Evolutionary conservation across 1,140 invertebrate species (phyloP).

Genomic region (Whitmania pigra): DNA sequence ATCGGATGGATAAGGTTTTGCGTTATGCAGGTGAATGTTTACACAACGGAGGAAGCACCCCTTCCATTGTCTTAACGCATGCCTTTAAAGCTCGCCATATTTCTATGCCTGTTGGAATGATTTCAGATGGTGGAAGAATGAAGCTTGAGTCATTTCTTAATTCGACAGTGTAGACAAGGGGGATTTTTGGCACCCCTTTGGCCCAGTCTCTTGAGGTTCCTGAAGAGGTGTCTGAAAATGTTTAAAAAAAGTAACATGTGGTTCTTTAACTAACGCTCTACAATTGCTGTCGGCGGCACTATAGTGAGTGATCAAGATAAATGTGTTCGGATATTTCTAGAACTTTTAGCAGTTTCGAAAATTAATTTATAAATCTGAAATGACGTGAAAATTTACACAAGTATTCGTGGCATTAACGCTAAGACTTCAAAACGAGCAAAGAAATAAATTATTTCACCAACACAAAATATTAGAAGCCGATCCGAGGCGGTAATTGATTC

Average conservation of each 20-base stretch:
- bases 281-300: no score
- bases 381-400: not conserved
- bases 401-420: not conserved
- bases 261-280: no score
- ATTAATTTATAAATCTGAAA: not conserved
- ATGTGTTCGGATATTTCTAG: not conserved
- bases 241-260: no score
- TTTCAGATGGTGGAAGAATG: slow-evolving; percentile 46
- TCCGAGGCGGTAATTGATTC: slow-evolving; percentile 15
- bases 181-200: slow-evolving; percentile 21
- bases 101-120: slow-evolving; percentile 58
- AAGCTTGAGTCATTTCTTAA: slow-evolving; percentile 41
- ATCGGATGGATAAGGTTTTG: no score
- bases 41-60: slow-evolving; percentile 41
- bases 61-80: slow-evolving; percentile 40
- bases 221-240: slow-evolving; percentile 33
- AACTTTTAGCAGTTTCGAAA: not conserved
- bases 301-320: no score
- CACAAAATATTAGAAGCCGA: slow-evolving; percentile 18
- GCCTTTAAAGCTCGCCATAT: slow-evolving; percentile 49
- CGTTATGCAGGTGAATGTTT: not conserved
- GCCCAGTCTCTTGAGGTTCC: slow-evolving; percentile 39
- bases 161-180: slow-evolving; percentile 22
- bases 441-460: not conserved
- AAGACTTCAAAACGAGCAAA: not conserved